A percentile compares a stretch with the other conserved stretches of the same genome.
Conservation (phyloP, 2,113 vertebrate genomes). For the Apus apus region DNA sequence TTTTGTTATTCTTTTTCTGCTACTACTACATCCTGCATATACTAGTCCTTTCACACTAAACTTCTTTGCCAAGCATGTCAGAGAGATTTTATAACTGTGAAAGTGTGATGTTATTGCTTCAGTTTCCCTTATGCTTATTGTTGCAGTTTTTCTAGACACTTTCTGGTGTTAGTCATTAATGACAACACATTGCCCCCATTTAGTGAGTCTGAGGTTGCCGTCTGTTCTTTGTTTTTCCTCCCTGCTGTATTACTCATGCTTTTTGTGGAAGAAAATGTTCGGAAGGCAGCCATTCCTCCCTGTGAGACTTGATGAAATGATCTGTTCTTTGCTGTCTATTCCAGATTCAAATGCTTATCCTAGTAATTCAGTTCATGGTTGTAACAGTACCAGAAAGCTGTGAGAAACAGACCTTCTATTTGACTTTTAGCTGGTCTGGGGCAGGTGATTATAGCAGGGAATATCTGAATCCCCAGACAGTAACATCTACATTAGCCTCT, state of each 20-base stretch:
- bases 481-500: neutral
- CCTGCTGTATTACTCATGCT: constrained; percentile 31
- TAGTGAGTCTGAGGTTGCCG: constrained; percentile 18
- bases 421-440: neutral
- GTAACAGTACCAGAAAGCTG: neutral
- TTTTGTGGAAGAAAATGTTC: constrained; percentile 1
- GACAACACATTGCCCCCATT: constrained; percentile 13
- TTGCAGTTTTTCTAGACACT: constrained; percentile 47
- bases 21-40: neutral
- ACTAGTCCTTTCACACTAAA: constrained; percentile 11
- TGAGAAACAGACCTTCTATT: neutral
- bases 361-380: neutral
- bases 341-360: neutral
- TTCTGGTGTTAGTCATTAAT: constrained; percentile 49
- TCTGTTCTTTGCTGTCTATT: constrained; percentile 11
- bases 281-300: neutral
- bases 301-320: neutral
- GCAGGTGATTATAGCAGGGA: neutral
- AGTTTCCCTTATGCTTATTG: constrained; percentile 41
- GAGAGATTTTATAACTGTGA: constrained; percentile 60
- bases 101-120: constrained; percentile 11
- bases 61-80: constrained; percentile 49
- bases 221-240: constrained; percentile 41
- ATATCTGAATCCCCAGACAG: neutral
- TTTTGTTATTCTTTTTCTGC: neutral